Evolutionary conservation across 2,113 vertebrate species (phyloP), one percentile per base, ranked within the genome.

Genomic region (Edolisoma coerulescens): DNA sequence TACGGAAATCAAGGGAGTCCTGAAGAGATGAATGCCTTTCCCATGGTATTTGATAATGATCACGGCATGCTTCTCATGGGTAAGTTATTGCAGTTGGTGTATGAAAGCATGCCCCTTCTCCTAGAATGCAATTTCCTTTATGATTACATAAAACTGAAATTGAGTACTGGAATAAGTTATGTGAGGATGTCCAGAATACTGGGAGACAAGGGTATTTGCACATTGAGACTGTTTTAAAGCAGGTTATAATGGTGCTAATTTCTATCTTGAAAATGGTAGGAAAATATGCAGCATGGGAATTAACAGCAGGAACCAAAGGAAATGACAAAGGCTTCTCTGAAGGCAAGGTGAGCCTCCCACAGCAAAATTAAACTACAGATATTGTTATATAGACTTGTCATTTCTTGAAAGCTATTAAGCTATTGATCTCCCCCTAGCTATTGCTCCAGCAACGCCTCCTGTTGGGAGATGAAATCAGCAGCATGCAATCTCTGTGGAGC

Each of bases 11-110:
- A 98, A 33, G 93, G 85, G 21, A 97, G 81, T 41, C 97, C 95
- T 35, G 97, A 81, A 92, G 97, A 98, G 61, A 65, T 96, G 84
- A 95, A 97, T 61, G 95, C 95, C 64, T 97, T 96, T 67, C 90
- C 95, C 11, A 97, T 98, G 97, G 17, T 97, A 23, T 98, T 98
- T 84, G 97, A 98, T 64, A 87, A 95, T 60, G 96, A 79, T 16
- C 64, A 33, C 1, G 94, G 97, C 39, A 65, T 69, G 52, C 97
- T 98, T 49, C 85, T 98, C 49, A 95, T 97, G 5, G 96, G 98
- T 98, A 88, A 30, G 91, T 73, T 50, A 24, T 26, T 69, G 49
- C 47, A 75, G 16, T 10, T 77, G 47, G 17, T 54, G 17, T 20
- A 10, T 81, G 82, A 64, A 24, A 47, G 18, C 16, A 24, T 65